Conservation (phyloP, 2,797 vertebrate genomes). For the Pseudochirops cupreus region DNA sequence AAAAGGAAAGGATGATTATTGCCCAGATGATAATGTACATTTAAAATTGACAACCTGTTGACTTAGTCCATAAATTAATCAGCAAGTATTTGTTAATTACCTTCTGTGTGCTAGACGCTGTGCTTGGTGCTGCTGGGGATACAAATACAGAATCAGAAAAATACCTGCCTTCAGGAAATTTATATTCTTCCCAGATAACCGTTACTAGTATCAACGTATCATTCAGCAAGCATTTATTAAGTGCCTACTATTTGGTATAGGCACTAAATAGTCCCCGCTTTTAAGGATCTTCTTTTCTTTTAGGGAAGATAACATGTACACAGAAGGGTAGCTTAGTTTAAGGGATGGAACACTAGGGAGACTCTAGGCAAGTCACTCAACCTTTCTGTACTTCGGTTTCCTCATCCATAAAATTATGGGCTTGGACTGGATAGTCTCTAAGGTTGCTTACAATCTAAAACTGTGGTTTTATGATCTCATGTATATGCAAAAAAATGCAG, state of each 20-base stretch:
- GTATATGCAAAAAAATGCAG: neutral
- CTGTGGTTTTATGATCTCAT: neutral
- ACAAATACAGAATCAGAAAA: neutral
- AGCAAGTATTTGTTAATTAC: neutral
- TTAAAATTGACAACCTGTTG: neutral
- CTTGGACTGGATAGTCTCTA: neutral
- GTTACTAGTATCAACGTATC: neutral
- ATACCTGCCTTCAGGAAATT: neutral
- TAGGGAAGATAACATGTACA: neutral
- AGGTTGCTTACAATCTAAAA: neutral
- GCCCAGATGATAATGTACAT: neutral
- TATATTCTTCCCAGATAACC: neutral
- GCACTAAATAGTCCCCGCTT: neutral
- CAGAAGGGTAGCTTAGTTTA: neutral
- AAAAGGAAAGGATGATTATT: neutral
- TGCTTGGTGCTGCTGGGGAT: neutral
- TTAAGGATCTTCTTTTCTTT: neutral
- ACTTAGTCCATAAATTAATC: neutral
- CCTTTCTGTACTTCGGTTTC: neutral
- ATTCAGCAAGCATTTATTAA: neutral
- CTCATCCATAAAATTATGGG: neutral
- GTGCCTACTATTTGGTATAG: neutral
- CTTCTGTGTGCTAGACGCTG: neutral
- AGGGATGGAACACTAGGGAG: neutral
- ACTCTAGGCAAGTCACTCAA: neutral